A percentile compares a stretch with the other conserved stretches of the same genome.
Evolutionary conservation across 2,888 invertebrate species (phyloP).

Genomic region (Erebia ligea): DNA sequence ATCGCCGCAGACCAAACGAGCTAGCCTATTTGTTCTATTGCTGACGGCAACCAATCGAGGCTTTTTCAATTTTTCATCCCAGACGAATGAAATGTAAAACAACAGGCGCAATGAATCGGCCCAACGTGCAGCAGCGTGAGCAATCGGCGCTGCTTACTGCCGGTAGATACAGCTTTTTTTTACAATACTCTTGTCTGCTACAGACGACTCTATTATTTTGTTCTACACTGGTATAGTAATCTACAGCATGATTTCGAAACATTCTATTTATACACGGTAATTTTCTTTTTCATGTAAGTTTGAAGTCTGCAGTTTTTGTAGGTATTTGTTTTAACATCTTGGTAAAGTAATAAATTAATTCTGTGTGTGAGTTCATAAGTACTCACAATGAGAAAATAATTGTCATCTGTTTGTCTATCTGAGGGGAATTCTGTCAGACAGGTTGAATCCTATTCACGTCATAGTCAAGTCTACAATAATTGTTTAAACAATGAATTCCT

Average conservation of each 20-base stretch:
- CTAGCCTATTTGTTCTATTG: slow-evolving; percentile 57
- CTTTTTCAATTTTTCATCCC: slow-evolving; percentile 68
- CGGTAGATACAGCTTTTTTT: slow-evolving; percentile 16
- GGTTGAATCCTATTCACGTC: no score
- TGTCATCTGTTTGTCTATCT: no score
- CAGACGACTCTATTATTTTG: slow-evolving; percentile 17
- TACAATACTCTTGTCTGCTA: slow-evolving; percentile 22
- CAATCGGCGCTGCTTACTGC: slow-evolving; percentile 39
- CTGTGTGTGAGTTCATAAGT: no score
- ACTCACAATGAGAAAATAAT: no score
- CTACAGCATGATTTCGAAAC: slow-evolving; percentile 4
- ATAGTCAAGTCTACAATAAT: no score
- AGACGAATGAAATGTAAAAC: slow-evolving; percentile 61
- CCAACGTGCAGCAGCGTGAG: slow-evolving; percentile 44
- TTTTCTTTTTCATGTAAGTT: no score
- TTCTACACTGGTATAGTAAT: neutral
- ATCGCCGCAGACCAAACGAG: slow-evolving; percentile 51
- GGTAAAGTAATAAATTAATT: neutral
- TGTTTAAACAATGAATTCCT: no score
- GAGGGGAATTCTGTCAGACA: no score
- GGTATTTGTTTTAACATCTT: neutral
- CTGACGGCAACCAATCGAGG: slow-evolving; percentile 68
- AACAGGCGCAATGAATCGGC: slow-evolving; percentile 58
- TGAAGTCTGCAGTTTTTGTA: neutral
- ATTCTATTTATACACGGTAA: neutral